Base-by-base conservation (phyloP, 2,797 vertebrate species). In the Craterocephalus amniculus region DNA sequence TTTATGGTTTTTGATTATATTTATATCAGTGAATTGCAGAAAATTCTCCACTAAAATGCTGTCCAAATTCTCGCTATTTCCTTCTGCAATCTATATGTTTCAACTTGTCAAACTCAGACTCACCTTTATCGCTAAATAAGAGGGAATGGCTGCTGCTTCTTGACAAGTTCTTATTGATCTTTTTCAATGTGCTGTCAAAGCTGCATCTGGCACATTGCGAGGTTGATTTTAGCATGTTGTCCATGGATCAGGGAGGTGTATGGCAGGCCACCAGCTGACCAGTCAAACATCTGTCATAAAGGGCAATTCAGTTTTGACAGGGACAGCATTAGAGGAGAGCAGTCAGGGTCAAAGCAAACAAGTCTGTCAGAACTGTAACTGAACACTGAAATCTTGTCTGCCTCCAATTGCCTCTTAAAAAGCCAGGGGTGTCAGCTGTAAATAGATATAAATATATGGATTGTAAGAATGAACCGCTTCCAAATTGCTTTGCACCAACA, bases 161-260 rank as follows among this genome's bases (percentile, higher is more conserved):
- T 88, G 90, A 90, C 92, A 91, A 87, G 70, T 85, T 87, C 74
- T 82, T 92, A 94, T 94, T 83, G 91, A 94, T 94, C 84, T 67
- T 60, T 76, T 88, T 77, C 79, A 83, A 67, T 72, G 81, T 67
- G 82, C 89, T 92, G 90, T 91, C 91, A 91, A 78, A 89, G 78
- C 79, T 49, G 68, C 78, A 87, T 86, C 87, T 85, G 76, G 79
- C 76, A 91, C 89, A 89, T 90, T 81, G 89, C 58, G 27, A 69
- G 70, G 64, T 74, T 70, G 80, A 83, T 64, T 83, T 83, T 80
- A 68, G 81, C 79, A 66, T 81, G 87, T 83, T 89, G 80, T 86
- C 87, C 66, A 63, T 89, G 84, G 66, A 70, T 87, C 83, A 83
- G 49, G 76, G 77, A 85, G 78, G 79, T 64, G 74, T 58, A 70